Evolutionary conservation across 2,113 vertebrate species (phyloP).

Genomic region (Zosterops borbonicus): DNA sequence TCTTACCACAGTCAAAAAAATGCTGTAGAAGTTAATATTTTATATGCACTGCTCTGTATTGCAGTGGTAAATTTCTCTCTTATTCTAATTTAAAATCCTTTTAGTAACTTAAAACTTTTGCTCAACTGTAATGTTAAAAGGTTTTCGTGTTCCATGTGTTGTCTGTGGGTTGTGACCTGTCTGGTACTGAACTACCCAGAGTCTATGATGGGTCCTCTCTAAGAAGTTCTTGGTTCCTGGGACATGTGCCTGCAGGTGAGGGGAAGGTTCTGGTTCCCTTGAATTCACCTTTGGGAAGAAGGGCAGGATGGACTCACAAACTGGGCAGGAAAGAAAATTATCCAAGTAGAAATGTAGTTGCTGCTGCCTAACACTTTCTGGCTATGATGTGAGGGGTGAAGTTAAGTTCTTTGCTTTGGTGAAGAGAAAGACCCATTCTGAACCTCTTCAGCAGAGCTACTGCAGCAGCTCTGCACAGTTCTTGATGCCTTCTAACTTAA

Average conservation of each 20-base stretch:
- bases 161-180: neutral
- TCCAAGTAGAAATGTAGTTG: neutral
- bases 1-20: neutral
- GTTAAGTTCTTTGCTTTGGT: neutral
- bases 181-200: neutral
- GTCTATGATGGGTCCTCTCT: neutral
- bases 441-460: neutral
- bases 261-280: neutral
- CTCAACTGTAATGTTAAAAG: neutral
- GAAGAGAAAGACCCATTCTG: neutral
- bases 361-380: neutral
- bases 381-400: neutral
- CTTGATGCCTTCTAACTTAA: neutral
- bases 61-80: neutral
- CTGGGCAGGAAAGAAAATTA: neutral
- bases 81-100: neutral
- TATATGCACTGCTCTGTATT: neutral
- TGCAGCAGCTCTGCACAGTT: neutral
- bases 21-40: neutral
- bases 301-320: neutral
- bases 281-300: neutral
- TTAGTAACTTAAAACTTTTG: neutral
- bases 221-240: neutral
- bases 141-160: neutral
- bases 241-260: accelerated